Base-by-base conservation (phyloP, 2,888 invertebrate genomes). In the Epirrita christyi region DNA sequence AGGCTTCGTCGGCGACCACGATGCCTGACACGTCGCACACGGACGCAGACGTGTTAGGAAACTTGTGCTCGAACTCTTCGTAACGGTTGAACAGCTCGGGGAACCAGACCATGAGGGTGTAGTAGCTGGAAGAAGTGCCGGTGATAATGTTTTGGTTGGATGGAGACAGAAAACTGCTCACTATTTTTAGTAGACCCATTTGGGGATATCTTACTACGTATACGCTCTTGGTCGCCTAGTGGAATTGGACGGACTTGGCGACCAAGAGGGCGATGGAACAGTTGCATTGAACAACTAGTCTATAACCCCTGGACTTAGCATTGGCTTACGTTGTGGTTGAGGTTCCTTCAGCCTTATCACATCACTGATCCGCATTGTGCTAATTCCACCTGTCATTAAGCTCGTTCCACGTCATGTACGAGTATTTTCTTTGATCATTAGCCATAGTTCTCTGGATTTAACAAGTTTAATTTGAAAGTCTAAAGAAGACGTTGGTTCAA, bases 31-130 rank as follows among this genome's bases (percentile, higher is more conserved):
- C 96, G 72, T 96, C 95, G 79, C 96, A 96, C 6, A 97, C 95
- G 0, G 96, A 95, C 0, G 96, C 96, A 0, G 93, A 92, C 47
- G 93, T 91, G 63, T 94, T 94, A 0, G 96, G 96, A 92, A 95
- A 92, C 1, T 86, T 80, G 27, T 84, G 78, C 76, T 96, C 96
- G 80, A 94, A 96, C 71, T 95, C 95, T 74, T 96, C 96, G 83
- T 96, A 96, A 51, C 97, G 95, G 83, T 95, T 94, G 88, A 97
- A 97, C 71, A 97, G 86, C 83, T 97, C 97, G 10, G 97, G 97
- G 87, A 97, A 97, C 97, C 97, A 98, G 81, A 97, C 94, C 96
- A 97, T 97, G 41, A 97, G 88, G 6, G 97, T 97, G 83, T 97
- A 97, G 87, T 97, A 97, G 77, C 97, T 97, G 88, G n/a, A 75